Conservation (phyloP, 2,888 invertebrate genomes). For the Monoplex corrugatus region DNA sequence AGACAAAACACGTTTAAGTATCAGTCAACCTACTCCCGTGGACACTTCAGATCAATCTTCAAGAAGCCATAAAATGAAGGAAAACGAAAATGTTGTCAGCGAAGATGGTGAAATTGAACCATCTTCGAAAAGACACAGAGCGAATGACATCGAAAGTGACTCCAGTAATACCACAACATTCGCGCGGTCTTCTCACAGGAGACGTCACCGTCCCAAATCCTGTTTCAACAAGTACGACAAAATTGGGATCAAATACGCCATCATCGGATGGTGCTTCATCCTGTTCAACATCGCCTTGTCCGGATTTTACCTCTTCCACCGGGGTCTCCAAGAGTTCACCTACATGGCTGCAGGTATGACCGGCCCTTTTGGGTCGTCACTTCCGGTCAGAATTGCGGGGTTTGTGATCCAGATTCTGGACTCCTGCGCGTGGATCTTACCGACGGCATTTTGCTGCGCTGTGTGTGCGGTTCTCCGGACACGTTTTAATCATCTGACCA, state of each 20-base stretch:
- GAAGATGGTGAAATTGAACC: too few species aligned
- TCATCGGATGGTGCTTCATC: neutral
- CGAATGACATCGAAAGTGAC: too few species aligned
- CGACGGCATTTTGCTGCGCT: neutral
- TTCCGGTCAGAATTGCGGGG: neutral
- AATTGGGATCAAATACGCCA: neutral
- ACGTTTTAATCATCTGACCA: neutral
- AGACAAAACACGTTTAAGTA: too few species aligned
- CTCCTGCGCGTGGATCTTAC: neutral
- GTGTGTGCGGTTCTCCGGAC: neutral
- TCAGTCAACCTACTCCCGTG: too few species aligned
- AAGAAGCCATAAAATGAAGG: too few species aligned
- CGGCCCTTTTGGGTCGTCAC: neutral
- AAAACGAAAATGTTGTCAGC: too few species aligned
- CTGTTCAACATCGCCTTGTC: neutral
- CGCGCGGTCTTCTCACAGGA: too few species aligned
- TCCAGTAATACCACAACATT: too few species aligned
- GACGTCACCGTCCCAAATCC: neutral
- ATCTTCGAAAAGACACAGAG: too few species aligned
- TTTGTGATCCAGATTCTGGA: neutral
- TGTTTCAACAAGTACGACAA: neutral
- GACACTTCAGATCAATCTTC: too few species aligned
- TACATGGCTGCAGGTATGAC: neutral
- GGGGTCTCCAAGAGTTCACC: neutral
- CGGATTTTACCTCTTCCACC: neutral